Evolutionary conservation across 1,140 invertebrate genomes (phyloP), one percentile per base, ranked within the genome.

Genomic region (Drosophila pachea): DNA sequence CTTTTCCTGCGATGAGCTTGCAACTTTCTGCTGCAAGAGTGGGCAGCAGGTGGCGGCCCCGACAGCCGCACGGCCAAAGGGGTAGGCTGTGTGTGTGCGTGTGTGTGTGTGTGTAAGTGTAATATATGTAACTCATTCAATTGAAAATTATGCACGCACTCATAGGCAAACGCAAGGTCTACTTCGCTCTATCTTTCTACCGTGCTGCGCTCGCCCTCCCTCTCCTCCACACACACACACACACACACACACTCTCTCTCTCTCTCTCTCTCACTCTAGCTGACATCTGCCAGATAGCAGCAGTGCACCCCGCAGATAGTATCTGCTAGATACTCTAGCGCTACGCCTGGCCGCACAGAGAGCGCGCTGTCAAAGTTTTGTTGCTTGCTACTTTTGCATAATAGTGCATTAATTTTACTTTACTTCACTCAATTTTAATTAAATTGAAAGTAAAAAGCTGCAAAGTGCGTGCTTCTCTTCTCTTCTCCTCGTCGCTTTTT

Each of bases 331-430:
- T 59, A 50, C 53, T 45, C 47, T 11, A 33, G 68, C 64, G 73
- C 73, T 63, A 58, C 69, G 68, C 63, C 73, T 61, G 70, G 36
- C 43, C 49, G 35, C 64, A 47, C 60, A 36, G 35, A 12, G 38
- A 11, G n/a, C 36, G 6, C 33, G 33, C 62, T 12, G 68, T 49
- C 55, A 73, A 73, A 75, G 55, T 75, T 75, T 69, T 49, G 48
- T 42, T 38, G 70, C 61, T 64, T 73, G 65, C 49, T 61, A 61
- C 60, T 69, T 69, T 69, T 69, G 56, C 68, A 76, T 69, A 76
- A 73, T 73, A 69, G 73, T 61, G 61, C 61, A 69, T 76, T 76
- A 76, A 69, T 73, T 73, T 73, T 61, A 55, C 47, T 74, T 74
- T 63, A 54, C 68, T 48, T 59, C 62, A 63, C 63, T 50, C 64